Base-by-base conservation (phyloP, 1,140 invertebrate genomes). In the Heliconius hewitsoni region DNA sequence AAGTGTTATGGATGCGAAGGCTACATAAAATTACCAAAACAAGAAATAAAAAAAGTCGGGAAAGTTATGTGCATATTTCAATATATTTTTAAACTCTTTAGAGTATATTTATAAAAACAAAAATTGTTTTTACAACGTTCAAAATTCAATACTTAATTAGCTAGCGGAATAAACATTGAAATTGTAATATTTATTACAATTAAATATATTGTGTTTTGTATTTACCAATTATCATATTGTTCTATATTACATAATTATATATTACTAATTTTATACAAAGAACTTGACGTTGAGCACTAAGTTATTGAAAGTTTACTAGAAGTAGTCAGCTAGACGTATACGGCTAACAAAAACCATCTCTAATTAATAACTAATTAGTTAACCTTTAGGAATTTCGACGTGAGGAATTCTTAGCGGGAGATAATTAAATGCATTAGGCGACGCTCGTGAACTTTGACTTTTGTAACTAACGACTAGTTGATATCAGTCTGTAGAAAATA, bases 381-480 rank as follows among this genome's bases (percentile, higher is more conserved):
- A 27, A 23, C 60, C 42, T 66, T 27, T n/a, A 16, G 23, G 23
- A 66, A 66, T 66, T 27, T 16, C 19, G 11, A 66, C 60, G 60
- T 30, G 60, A 66, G n/a, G 60, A 66, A 30, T 66, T 23, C 8
- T 66, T 66, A 30, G 60, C 60, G 23, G 11, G 9, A 66, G 60
- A 66, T 66, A 66, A 66, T 66, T 66, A 66, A 66, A 27, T 66
- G 23, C 57, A 66, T 66, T 66, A 66, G 8, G n/a, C 57, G 57
- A 60, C 57, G 57, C 60, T 27, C 60, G 23, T 66, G 60, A 27
- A 66, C 60, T 66, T 30, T 16, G 23, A 27, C 60, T 66, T 23
- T 57, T 57, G n/a, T 57, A 18, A 27, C 27, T 66, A 30, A 27
- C 8, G 23, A 66, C 11, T 66, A 16, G 23, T 30, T 8, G 3